Base-by-base conservation (phyloP, 1,140 invertebrate genomes). In the Bombus huntii region DNA sequence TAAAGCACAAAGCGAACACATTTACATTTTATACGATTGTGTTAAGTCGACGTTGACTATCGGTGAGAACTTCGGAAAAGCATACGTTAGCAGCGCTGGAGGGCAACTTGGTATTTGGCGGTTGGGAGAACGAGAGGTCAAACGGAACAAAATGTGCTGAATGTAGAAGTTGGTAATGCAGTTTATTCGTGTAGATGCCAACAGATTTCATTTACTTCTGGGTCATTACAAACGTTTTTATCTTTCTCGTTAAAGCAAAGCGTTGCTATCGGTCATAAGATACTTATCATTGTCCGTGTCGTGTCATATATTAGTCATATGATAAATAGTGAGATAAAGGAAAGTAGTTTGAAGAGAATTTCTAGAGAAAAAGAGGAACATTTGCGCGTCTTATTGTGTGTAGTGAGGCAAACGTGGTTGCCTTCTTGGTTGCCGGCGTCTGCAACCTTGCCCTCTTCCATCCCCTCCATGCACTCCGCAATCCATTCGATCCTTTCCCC, bases 401-500 rank as follows among this genome's bases (percentile, higher is more conserved):
- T 31, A 77, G 75, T 6, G 42, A 42, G 2, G 42, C 42, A 73
- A 73, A 44, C 42, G 42, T 73, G 71, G 71, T 73, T 73, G 71
- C 71, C 42, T 73, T 59, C 75, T 59, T 59, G 57, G 75, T 65
- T 39, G 75, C 15, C 47, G 65, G 66, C 53, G 31, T 70, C 66
- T 78, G 76, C 83, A 85, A 85, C 83, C 83, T 85, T 85, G 83
- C 78, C 77, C 57, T 78, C 81, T 31, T 57, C 83, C 62, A 42
- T 71, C 68, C 85, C 81, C 65, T 47, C 81, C 87, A 66, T 1
- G 3, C 15, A 25, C 8, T 28, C 44, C 13, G 28, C 73, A 82
- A 83, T 77, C 68, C 81, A 81, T 77, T 76, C 81, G 73, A 76
- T 83, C 74, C 73, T 87, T 83, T 77, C 80, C 74, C 80, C 74